A percentile compares a stretch with the other conserved stretches of the same genome.
These are phyloP conservation scores for Odontocolon sp. DNA, from an alignment of 2,888 invertebrate species.

Conservation along the genomic window DNA sequence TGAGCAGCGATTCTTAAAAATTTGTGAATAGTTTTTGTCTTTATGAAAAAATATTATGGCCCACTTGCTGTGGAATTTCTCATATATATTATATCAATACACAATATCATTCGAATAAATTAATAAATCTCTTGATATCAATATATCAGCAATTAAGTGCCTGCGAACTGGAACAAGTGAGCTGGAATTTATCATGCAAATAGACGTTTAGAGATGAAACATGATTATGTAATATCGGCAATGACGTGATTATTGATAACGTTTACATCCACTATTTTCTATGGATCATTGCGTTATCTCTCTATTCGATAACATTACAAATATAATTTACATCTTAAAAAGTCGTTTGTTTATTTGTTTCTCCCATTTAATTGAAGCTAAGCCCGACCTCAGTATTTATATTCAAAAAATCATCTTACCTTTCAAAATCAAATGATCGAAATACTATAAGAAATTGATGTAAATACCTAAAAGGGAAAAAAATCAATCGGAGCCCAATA, in stretches of 20 bases:
- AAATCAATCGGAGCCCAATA: neutral
- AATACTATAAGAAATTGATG: too few species aligned
- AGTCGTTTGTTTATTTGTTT: too few species aligned
- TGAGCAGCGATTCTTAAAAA: too few species aligned
- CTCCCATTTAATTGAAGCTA: too few species aligned
- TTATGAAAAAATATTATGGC: too few species aligned
- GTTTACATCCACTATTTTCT: constrained; percentile 1
- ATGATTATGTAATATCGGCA: constrained; percentile 6
- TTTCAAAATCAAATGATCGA: too few species aligned
- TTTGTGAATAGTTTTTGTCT: too few species aligned
- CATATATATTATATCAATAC: constrained; percentile 2
- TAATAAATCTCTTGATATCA: constrained; percentile 5
- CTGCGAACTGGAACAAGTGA: constrained; percentile 4
- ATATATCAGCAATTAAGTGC: constrained; percentile 11
- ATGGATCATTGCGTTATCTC: neutral
- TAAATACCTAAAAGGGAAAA: neutral
- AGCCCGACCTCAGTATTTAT: too few species aligned
- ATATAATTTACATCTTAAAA: neutral
- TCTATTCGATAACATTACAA: neutral
- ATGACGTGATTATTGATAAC: constrained; percentile 15
- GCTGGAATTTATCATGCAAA: constrained; percentile 15
- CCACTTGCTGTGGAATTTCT: neutral
- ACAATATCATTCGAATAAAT: constrained; percentile 28
- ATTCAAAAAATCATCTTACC: too few species aligned
- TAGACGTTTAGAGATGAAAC: neutral